Evolutionary conservation across 2,888 invertebrate species (phyloP).

Genomic region (Drosophila neonasuta): DNA sequence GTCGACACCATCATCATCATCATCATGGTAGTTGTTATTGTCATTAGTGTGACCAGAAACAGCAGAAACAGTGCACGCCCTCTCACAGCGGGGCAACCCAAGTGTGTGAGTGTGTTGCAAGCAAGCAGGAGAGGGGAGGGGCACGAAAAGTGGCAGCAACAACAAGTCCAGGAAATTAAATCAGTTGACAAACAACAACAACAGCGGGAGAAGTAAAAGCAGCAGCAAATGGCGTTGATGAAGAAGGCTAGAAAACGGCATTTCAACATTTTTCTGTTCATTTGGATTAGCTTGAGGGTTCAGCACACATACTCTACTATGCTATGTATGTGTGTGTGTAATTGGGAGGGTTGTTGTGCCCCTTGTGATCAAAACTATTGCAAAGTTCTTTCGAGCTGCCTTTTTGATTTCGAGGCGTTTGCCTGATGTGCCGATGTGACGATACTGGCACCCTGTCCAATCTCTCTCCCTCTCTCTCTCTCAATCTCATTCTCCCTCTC

Average conservation of each 20-base stretch:
- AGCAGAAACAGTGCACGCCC: conserved; percentile 64
- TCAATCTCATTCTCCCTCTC: conserved; percentile 9
- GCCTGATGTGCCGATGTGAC: conserved; percentile 77
- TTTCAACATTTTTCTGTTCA: conserved; percentile 47
- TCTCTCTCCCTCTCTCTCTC: conserved; percentile 4
- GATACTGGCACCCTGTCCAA: conserved; percentile 76
- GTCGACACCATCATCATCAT: conserved; percentile 4
- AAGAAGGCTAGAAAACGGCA: conserved; percentile 41
- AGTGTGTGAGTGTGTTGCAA: conserved; percentile 1
- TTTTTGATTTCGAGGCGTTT: conserved; percentile 81
- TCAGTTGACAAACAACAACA: conserved; percentile 74
- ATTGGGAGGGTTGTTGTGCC: conserved; percentile 57
- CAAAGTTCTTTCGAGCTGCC: conserved; percentile 67
- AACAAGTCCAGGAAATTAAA: conserved; percentile 70
- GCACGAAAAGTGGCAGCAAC: conserved; percentile 24
- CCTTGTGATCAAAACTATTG: conserved; percentile 50
- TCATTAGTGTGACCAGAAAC: conserved; percentile 65
- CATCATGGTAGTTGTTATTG: conserved; percentile 35
- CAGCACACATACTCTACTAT: conserved; percentile 16
- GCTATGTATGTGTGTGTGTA: conserved; percentile 5
- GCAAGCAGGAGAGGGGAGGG: background rate
- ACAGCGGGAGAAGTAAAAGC: conserved; percentile 25
- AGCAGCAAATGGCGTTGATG: conserved; percentile 61
- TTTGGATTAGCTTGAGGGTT: conserved; percentile 73
- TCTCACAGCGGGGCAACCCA: conserved; percentile 61